These are phyloP conservation scores for Sericinus montela DNA, from an alignment of 2,888 invertebrate genomes.

Conservation along the genomic window DNA sequence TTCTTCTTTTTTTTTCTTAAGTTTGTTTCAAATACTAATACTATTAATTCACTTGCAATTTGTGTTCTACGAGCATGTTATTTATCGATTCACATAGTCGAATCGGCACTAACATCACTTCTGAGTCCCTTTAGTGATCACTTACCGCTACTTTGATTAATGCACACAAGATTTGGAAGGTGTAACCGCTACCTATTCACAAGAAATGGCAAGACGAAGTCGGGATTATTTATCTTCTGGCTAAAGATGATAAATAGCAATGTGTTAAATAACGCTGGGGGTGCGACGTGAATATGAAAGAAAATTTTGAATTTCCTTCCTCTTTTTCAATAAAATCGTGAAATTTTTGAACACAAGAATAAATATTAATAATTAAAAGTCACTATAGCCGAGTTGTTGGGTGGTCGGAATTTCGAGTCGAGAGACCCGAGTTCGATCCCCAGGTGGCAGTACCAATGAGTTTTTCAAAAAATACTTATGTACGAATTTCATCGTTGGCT, in stretches of 20 bases:
- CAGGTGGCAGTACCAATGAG: no score
- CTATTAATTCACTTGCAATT: not conserved
- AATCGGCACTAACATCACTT: not conserved
- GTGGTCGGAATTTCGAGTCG: no score
- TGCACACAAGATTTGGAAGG: slow-evolving; percentile 7
- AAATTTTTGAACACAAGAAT: no score
- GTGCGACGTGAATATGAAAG: not conserved
- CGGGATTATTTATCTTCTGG: not conserved
- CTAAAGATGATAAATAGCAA: slow-evolving; percentile 4
- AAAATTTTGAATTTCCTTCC: no score
- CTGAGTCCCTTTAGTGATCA: not conserved
- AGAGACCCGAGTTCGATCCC: no score
- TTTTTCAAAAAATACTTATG: no score
- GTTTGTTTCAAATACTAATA: no score
- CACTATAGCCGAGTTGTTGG: no score
- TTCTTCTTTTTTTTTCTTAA: no score
- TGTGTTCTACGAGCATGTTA: not conserved
- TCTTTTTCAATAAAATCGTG: no score
- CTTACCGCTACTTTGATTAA: slow-evolving; percentile 4
- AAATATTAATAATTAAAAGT: no score
- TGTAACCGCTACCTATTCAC: slow-evolving; percentile 3
- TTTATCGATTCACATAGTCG: not conserved
- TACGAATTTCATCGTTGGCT: no score
- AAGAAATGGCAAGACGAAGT: not conserved
- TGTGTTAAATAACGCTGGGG: not conserved